A percentile compares a stretch with the other conserved stretches of the same genome.
Evolutionary conservation across 2,888 invertebrate genomes (phyloP).

Genomic region (Pilophorus perplexus): DNA sequence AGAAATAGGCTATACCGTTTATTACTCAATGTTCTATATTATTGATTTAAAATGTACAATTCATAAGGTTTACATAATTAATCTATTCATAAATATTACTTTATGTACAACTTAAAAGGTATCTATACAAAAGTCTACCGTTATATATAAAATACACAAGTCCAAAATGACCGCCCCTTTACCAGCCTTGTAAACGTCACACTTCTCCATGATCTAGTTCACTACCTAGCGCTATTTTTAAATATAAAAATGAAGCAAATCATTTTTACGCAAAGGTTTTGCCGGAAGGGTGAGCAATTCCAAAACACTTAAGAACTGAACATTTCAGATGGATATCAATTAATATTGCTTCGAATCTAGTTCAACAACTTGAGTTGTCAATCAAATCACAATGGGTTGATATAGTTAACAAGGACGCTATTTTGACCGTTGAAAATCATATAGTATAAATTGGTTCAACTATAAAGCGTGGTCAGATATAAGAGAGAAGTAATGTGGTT

Average conservation of each 20-base stretch:
- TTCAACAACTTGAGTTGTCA: conserved; percentile 7
- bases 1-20: conserved; percentile 37
- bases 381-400: background rate
- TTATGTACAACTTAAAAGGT: conserved; percentile 43
- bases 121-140: conserved; percentile 45
- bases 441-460: background rate
- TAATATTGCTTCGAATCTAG: conserved; percentile 33
- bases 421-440: background rate
- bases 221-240: background rate
- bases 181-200: conserved; percentile 38
- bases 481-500: background rate
- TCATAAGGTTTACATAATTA: conserved; percentile 47
- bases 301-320: conserved; percentile 20
- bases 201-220: conserved; percentile 23
- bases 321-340: conserved; percentile 24
- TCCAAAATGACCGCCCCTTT: conserved; percentile 36
- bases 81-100: conserved; percentile 47
- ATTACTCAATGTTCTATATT: conserved; percentile 48
- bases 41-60: conserved; percentile 48
- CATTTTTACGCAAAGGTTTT: conserved; percentile 31
- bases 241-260: conserved; percentile 23
- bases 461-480: background rate
- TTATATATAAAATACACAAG: conserved; percentile 39
- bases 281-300: conserved; percentile 35
- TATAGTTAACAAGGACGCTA: background rate